Percentiles rank a stretch among this genome's conserved stretches.
These are phyloP conservation scores for Eumacrocentrus americanus DNA, from an alignment of 2,888 invertebrate species.

Conservation along the genomic window DNA sequence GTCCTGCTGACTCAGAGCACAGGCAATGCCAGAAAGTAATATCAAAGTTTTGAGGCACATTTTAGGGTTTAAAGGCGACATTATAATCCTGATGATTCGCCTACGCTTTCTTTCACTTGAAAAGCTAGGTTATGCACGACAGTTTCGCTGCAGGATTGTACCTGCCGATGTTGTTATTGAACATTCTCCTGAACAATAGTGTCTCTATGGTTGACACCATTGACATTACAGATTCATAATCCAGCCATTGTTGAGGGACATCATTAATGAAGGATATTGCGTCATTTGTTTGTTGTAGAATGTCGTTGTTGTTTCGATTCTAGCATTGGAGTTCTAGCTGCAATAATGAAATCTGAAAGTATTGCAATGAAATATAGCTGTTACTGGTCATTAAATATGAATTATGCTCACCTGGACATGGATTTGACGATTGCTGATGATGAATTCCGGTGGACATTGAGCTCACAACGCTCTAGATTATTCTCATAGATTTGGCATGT, in stretches of 20 bases:
- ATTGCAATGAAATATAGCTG: neutral
- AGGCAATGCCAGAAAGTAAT: conserved; percentile 22
- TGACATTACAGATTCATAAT: neutral
- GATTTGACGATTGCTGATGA: neutral
- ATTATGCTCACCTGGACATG: neutral
- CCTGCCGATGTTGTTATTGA: conserved; percentile 1
- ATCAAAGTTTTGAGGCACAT: neutral
- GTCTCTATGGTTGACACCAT: neutral
- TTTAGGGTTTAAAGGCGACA: neutral
- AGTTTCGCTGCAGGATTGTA: conserved; percentile 4
- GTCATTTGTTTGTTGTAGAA: conserved; percentile 13
- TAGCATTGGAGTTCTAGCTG: neutral
- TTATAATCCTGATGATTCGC: neutral
- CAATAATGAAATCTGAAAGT: neutral
- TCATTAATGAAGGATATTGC: neutral
- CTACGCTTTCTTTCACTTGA: neutral
- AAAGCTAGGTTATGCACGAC: conserved; percentile 7
- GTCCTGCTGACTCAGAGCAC: conserved; percentile 32
- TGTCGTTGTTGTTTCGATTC: neutral
- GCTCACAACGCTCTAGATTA: neutral
- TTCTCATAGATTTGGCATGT: neutral
- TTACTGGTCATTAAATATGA: neutral
- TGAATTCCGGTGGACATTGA: neutral
- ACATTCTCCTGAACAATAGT: neutral
- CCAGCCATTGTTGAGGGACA: neutral